Base-by-base conservation (phyloP, 2,888 invertebrate species). In the Apoderus coryli region DNA sequence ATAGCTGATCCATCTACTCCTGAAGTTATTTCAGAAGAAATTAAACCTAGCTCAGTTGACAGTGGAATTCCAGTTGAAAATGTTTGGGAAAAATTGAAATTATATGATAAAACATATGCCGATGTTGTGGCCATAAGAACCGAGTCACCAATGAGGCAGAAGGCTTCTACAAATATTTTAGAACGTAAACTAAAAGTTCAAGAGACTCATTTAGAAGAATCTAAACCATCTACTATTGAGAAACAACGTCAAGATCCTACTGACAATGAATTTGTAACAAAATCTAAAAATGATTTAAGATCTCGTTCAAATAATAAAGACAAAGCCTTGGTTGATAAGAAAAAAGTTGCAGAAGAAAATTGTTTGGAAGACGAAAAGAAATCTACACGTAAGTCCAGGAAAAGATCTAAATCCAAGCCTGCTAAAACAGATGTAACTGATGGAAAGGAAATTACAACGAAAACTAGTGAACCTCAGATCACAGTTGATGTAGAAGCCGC, bases 51-150 rank as follows among this genome's bases (percentile, higher is more conserved):
- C 19, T n/a, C n/a, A n/a, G n/a, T n/a, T n/a, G n/a, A n/a, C n/a
- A n/a, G n/a, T n/a, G 19, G 19, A 7, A 19, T 35, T 29, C 27
- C 49, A 24, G 32, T 34, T 15, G n/a, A n/a, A n/a, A 67, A 65
- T 46, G 59, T 67, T 12, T 69, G 69, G 69, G 49, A 53, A n/a
- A 61, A 59, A 45, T 41, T 60, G 19, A 52, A 46, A 37, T 45
- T 59, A 27, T 59, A 63, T 22, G 73, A 72, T 1, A 77, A 75
- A 54, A 74, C 77, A 0, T 78, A 78, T 46, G 78, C 78, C 11
- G 71, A 74, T 54, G 67, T 77, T 16, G 60, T 77, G 4, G 69
- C 71, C n/a, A n/a, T n/a, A n/a, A n/a, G n/a, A n/a, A n/a, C n/a
- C n/a, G n/a, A n/a, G n/a, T n/a, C n/a, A n/a, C n/a, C n/a, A n/a